Evolutionary conservation across 2,113 vertebrate species (phyloP).

Genomic region (Cololabis saira): DNA sequence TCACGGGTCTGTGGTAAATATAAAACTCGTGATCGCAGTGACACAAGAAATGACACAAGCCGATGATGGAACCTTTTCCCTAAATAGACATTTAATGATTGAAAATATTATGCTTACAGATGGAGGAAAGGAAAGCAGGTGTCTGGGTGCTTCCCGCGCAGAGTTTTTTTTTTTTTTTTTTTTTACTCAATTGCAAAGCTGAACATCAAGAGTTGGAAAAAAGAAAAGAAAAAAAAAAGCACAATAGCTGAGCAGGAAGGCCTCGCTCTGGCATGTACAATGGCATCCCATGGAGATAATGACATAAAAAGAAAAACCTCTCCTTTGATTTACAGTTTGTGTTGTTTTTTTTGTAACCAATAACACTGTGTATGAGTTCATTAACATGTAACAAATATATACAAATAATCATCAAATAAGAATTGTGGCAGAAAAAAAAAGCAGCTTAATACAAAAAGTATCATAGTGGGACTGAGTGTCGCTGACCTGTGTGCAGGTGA

Average conservation of each 20-base stretch:
- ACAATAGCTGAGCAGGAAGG: slow-evolving; percentile 37
- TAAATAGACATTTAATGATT: slow-evolving; percentile 80
- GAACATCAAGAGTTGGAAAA: slow-evolving; percentile 25
- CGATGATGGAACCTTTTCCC: slow-evolving; percentile 64
- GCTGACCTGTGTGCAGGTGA: slow-evolving; percentile 44
- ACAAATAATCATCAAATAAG: slow-evolving; percentile 66
- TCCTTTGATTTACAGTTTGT: slow-evolving; percentile 47
- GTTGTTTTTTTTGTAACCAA: slow-evolving; percentile 36
- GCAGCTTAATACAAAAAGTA: slow-evolving; percentile 63
- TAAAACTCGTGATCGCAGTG: slow-evolving; percentile 16
- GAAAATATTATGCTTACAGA: slow-evolving; percentile 63
- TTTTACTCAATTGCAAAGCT: slow-evolving; percentile 20
- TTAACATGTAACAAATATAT: slow-evolving; percentile 69
- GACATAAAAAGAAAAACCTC: slow-evolving; percentile 32
- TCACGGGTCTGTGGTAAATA: no score
- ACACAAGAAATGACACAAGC: slow-evolving; percentile 47
- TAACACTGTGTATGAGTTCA: slow-evolving; percentile 66
- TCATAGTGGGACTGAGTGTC: slow-evolving; percentile 33
- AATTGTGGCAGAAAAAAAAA: slow-evolving; percentile 62
- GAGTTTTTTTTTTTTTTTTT: slow-evolving; percentile 7
- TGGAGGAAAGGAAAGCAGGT: slow-evolving; percentile 37
- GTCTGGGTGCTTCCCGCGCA: slow-evolving; percentile 34
- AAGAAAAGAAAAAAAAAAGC: slow-evolving; percentile 5
- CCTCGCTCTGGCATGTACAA: slow-evolving; percentile 35
- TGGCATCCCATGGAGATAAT: slow-evolving; percentile 41